Conservation (phyloP, 2,113 vertebrate species). For the Microtus oregoni region DNA sequence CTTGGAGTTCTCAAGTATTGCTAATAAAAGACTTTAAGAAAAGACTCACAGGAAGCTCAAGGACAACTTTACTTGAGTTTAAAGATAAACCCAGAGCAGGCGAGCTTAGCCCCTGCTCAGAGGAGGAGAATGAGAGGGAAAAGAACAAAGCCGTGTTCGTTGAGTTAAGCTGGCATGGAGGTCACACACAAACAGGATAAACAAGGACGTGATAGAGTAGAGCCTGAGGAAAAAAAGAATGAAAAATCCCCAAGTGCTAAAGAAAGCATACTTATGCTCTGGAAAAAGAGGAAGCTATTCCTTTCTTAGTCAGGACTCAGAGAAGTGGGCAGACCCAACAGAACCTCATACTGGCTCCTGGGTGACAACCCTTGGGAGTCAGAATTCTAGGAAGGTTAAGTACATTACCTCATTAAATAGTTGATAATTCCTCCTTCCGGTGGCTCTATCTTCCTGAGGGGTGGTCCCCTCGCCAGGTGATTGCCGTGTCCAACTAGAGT, state of each 20-base stretch:
- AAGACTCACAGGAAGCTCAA: not conserved
- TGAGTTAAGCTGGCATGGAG: not conserved
- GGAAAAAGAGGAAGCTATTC: not conserved
- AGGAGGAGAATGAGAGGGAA: not conserved
- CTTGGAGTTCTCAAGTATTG: not conserved
- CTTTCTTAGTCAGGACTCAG: not conserved
- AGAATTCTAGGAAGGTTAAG: not conserved
- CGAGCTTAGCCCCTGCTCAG: not conserved
- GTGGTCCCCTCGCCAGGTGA: not conserved
- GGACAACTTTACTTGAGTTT: not conserved
- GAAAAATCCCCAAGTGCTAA: not conserved
- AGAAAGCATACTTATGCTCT: not conserved
- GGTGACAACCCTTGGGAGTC: not conserved
- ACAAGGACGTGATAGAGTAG: not conserved
- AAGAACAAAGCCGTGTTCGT: fast-evolving
- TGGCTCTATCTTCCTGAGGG: not conserved
- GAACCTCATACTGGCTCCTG: not conserved
- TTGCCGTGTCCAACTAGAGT: not conserved
- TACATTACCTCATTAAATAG: not conserved
- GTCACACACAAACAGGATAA: not conserved
- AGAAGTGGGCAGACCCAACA: not conserved
- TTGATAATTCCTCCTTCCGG: not conserved
- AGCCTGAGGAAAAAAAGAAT: not conserved
- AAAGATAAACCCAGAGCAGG: not conserved
- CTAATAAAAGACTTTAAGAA: not conserved